phyloP scores from a whole-genome alignment of 2,888 invertebrate species.

The Ectemnius cavifrons region DNA sequence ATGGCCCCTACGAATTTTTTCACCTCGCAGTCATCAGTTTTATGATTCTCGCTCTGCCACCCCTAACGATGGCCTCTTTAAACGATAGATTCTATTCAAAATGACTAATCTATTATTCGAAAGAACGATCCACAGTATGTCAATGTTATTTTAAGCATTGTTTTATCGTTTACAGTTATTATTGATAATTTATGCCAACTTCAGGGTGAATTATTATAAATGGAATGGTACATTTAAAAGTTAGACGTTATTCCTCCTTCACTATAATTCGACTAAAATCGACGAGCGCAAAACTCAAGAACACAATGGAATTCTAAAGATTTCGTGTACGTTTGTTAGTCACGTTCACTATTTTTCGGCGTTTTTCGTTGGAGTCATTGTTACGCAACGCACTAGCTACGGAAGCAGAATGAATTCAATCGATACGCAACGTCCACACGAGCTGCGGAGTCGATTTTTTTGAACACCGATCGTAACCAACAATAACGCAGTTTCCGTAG shows the following conservation, averaged over 20 bases:
- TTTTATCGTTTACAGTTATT: too few relatives aligned
- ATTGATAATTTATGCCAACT: too few relatives aligned
- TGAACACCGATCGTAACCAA: slow-evolving; percentile 27
- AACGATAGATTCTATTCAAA: neutral
- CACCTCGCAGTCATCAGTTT: slow-evolving; percentile 21
- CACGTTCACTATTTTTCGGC: neutral
- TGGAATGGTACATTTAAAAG: too few relatives aligned
- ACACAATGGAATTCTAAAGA: too few relatives aligned
- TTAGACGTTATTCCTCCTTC: too few relatives aligned
- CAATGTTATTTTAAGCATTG: too few relatives aligned
- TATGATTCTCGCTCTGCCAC: neutral
- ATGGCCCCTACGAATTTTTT: slow-evolving; percentile 44
- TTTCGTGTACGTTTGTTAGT: neutral
- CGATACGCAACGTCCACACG: neutral
- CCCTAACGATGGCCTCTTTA: neutral
- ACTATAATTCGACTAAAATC: too few relatives aligned
- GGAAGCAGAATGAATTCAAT: neutral
- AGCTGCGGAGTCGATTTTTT: slow-evolving; percentile 3
- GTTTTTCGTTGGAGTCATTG: neutral
- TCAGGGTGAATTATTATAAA: too few relatives aligned
- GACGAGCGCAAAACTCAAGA: too few relatives aligned
- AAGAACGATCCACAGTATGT: too few relatives aligned
- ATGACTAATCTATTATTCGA: too few relatives aligned
- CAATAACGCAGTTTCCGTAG: slow-evolving; percentile 56
- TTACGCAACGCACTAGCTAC: neutral